phyloP scores from a whole-genome alignment of 2,113 vertebrate species.

The Phyllostomus discolor region DNA sequence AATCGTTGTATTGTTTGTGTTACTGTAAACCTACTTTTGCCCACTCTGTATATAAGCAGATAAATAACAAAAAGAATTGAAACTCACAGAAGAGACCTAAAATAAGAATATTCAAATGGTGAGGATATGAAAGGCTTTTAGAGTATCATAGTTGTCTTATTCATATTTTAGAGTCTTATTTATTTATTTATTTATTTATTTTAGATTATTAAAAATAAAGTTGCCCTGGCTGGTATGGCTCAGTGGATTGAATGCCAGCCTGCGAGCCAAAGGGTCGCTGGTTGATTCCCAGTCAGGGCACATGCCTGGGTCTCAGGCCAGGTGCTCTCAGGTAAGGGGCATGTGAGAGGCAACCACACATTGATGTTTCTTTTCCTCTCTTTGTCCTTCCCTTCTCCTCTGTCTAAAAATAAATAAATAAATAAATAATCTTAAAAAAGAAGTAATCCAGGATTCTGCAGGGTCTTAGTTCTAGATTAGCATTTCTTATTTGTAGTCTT shows the following conservation, averaged over 20 bases:
- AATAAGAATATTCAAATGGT: neutral
- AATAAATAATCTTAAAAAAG: neutral
- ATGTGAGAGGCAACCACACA: too few relatives aligned
- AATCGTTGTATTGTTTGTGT: neutral
- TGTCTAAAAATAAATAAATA: too few relatives aligned
- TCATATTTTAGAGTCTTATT: conserved; percentile 18
- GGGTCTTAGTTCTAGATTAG: neutral
- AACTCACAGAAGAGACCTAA: neutral
- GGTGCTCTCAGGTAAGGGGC: too few relatives aligned
- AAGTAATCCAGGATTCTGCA: neutral
- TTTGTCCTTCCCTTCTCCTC: too few relatives aligned
- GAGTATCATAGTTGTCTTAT: neutral
- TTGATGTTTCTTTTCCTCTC: too few relatives aligned
- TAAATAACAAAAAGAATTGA: conserved; percentile 5
- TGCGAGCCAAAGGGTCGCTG: too few relatives aligned
- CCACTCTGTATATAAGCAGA: neutral
- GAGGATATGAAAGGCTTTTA: neutral
- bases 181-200: neutral
- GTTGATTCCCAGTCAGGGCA: too few relatives aligned
- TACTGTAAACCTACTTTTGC: neutral
- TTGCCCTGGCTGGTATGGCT: too few relatives aligned
- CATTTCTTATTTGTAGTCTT: neutral
- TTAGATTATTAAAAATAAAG: neutral
- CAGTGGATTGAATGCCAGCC: too few relatives aligned
- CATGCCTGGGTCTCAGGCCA: too few relatives aligned